Base-by-base conservation (phyloP, 1,140 invertebrate genomes). In the Drosophila erecta region DNA sequence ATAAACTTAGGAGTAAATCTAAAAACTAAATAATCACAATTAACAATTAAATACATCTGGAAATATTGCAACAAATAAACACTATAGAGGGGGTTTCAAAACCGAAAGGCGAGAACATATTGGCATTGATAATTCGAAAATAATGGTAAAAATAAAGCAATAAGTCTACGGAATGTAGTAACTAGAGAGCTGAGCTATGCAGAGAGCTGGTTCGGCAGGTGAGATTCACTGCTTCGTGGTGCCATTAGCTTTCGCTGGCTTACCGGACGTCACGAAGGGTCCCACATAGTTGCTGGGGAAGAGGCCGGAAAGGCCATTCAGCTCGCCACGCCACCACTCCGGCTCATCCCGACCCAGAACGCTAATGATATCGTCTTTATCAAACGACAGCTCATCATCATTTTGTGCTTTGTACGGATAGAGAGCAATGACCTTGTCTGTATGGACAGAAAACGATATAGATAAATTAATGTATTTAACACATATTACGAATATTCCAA, bases 311-410 rank as follows among this genome's bases (percentile, higher is more conserved):
- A 95, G 94, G 12, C 97, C 97, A 70, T 97, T 96, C 6, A 98
- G 93, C 93, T 98, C 97, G 41, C 98, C 98, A 92, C 96, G 96
- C 98, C 98, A 99, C 98, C 98, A 99, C 56, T 97, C 96, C 41
- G 96, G 95, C 91, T 99, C 98, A 72, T 98, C 97, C 77, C 98
- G 96, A 55, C 96, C 96, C 10, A 98, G 94, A 11, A 99, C 96
- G 43, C 95, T 96, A 59, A 99, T 98, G 47, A 98, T 96, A 84
- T 98, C 97, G 87, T 98, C 98, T 92, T 98, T 98, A 58, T 97
- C 95, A 92, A 99, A 99, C 76, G 95, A 97, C 49, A 99, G 93
- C 92, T 99, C 98, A 92, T 99, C 98, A 37, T 96, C 96, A 91
- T 99, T 98, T 93, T 97, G 96, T 50, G 98, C 98, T 50, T 95